Base-by-base conservation (phyloP, 2,113 vertebrate genomes). In the Eclectus roratus region DNA sequence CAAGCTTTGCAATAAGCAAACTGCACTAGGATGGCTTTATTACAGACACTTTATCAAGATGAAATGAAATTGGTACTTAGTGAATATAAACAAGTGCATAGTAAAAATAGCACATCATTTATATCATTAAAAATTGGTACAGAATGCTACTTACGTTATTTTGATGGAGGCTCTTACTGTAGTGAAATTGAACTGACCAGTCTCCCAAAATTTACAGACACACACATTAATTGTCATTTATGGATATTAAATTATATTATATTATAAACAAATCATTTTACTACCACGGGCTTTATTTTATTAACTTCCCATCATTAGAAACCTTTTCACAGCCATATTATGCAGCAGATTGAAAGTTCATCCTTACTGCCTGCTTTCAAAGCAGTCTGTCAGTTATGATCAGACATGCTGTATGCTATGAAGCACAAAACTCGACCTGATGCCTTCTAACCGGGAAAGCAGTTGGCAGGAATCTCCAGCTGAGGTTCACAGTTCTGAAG, bases 321-420 rank as follows among this genome's bases (percentile, higher is more conserved):
- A 90, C 4, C 15, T 81, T 27, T 89, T 77, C 25, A 11, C 72
- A 96, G 96, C 41, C 77, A 27, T 85, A 85, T 96, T 96, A 94
- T 94, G 94, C 58, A 93, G 95, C 92, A 96, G 95, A 97, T 91
- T 91, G 91, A 89, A 81, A 13, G 7, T 91, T 94, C 95, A 50
- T 97, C 97, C 85, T 96, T 94, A 80, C 89, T 96, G 92, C 78
- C 66, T 94, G 85, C 86, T 97, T 95, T 95, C 95, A 96, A 94
- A 97, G 96, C 92, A 35, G 90, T 69, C 97, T 98, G 97, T 98
- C 98, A 98, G 87, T 76, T 97, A 93, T 94, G 95, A 98, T 98
- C 97, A 97, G 96, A 94, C 64, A 41, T 69, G 96, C 96, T 85
- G 64, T 82, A 80, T 25, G 6, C 91, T 63, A 41, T 43, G 60